These are phyloP conservation scores for Urocyon cinereoargenteus DNA, from an alignment of 2,797 vertebrate species.

Conservation along the genomic window DNA sequence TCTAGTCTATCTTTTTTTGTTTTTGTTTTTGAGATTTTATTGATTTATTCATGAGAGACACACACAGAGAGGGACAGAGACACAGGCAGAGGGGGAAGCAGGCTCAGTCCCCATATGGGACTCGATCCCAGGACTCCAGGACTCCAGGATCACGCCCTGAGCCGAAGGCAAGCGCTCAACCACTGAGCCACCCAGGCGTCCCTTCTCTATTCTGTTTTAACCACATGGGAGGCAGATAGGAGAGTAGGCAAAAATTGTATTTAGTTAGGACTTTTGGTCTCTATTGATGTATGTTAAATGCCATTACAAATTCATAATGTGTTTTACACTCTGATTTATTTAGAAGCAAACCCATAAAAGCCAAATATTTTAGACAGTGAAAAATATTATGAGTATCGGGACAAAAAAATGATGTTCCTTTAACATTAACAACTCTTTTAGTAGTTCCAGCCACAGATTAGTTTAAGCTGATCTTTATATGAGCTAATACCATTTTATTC, in stretches of 20 bases:
- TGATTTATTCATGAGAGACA: too few relatives aligned
- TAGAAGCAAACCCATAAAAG: constrained; percentile 28
- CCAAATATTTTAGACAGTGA: background rate
- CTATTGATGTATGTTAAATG: background rate
- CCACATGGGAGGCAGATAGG: background rate
- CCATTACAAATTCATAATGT: background rate
- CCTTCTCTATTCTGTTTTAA: background rate
- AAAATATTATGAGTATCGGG: constrained; percentile 8
- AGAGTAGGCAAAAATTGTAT: background rate
- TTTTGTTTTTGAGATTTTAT: too few relatives aligned
- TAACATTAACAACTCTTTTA: constrained; percentile 34
- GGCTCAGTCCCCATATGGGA: too few relatives aligned
- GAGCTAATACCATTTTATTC: background rate
- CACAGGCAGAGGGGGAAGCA: too few relatives aligned
- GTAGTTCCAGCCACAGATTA: background rate
- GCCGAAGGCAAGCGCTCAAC: too few relatives aligned
- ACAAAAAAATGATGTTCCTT: constrained; percentile 38
- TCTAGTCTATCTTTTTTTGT: background rate
- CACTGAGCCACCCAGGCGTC: too few relatives aligned
- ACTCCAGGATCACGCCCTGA: too few relatives aligned
- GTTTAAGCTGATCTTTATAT: constrained; percentile 11
- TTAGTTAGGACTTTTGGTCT: background rate
- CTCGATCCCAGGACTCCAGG: too few relatives aligned
- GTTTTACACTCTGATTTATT: constrained; percentile 26
- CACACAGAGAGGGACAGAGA: too few relatives aligned